Conservation (phyloP, 2,888 invertebrate genomes). For the Mythimna lalbum region DNA sequence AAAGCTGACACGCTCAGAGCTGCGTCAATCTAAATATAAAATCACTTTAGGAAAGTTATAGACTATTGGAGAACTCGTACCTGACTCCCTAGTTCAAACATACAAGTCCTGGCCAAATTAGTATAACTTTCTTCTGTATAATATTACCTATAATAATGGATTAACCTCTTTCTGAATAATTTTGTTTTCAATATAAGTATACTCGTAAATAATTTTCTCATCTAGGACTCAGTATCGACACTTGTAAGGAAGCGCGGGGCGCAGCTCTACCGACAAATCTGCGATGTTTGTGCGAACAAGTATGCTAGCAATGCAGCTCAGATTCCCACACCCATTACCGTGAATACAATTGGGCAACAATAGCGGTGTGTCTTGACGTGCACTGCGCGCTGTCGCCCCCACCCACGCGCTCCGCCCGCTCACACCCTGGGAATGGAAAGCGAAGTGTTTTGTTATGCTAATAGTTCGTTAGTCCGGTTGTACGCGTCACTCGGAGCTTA, state of each 20-base stretch:
- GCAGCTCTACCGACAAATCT: constrained; percentile 17
- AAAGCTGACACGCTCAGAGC: background rate
- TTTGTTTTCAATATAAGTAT: background rate
- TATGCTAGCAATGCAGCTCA: constrained; percentile 53
- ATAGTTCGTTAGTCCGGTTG: constrained; percentile 50
- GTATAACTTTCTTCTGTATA: constrained; percentile 15
- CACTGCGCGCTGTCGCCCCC: constrained; percentile 21
- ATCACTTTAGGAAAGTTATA: constrained; percentile 25
- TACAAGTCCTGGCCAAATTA: background rate
- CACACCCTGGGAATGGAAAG: constrained; percentile 33
- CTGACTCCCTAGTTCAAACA: background rate
- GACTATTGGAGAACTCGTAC: background rate
- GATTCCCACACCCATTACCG: constrained; percentile 55
- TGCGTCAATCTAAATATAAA: background rate
- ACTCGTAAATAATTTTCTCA: background rate
- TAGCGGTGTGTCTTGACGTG: constrained; percentile 45
- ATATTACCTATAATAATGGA: background rate
- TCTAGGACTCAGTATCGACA: background rate
- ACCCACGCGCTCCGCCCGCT: background rate
- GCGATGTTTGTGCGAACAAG: constrained; percentile 48
- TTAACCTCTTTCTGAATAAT: background rate
- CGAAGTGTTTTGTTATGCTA: constrained; percentile 57
- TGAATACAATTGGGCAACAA: constrained; percentile 56
- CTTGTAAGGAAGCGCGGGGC: background rate
- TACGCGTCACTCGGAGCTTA: constrained; percentile 29